Percentiles rank a stretch among this genome's conserved stretches.
These are phyloP conservation scores for Prionace glauca DNA, from an alignment of 2,797 vertebrate genomes.

Conservation along the genomic window DNA sequence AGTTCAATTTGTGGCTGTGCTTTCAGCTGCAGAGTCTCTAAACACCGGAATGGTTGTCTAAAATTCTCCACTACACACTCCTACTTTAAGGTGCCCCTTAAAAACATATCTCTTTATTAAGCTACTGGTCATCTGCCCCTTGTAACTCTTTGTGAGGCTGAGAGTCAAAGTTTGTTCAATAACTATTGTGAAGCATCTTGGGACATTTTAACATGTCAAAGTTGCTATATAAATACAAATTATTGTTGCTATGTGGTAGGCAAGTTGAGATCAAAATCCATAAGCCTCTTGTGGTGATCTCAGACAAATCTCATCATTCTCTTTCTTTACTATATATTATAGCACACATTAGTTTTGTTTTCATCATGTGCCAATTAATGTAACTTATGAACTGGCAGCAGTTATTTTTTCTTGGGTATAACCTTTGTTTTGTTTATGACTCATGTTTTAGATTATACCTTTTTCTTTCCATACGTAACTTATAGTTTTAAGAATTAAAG, in stretches of 20 bases:
- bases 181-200: background rate
- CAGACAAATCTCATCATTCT: too few relatives aligned
- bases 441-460: too few relatives aligned
- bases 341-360: too few relatives aligned
- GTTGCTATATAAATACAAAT: background rate
- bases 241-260: background rate
- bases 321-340: too few relatives aligned
- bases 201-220: background rate
- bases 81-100: background rate
- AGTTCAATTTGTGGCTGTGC: background rate
- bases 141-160: background rate
- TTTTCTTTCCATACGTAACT: too few relatives aligned
- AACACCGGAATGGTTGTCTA: background rate
- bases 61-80: too few relatives aligned
- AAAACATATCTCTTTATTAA: background rate
- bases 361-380: too few relatives aligned
- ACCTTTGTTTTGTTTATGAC: too few relatives aligned
- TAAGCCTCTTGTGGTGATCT: background rate
- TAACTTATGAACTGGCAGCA: too few relatives aligned
- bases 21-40: background rate
- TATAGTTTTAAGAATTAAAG: too few relatives aligned
- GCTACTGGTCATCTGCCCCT: background rate
- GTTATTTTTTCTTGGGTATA: too few relatives aligned
- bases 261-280: background rate
- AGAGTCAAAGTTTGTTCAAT: background rate